Evolutionary conservation across 2,797 vertebrate species (phyloP).

Genomic region (Onychomys arenicola): DNA sequence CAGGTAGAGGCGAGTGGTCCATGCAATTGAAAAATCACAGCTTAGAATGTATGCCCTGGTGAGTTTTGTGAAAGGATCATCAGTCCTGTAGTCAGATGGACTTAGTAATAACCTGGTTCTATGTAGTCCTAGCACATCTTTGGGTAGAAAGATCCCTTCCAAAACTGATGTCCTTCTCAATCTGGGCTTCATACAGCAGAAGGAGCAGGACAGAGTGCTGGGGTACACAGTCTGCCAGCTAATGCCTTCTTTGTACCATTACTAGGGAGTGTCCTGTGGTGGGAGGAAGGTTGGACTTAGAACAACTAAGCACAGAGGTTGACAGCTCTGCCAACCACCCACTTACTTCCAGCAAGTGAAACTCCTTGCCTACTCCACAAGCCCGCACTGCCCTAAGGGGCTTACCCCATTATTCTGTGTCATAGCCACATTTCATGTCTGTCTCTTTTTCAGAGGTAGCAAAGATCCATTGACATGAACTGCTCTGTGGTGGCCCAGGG

Average conservation of each 20-base stretch:
- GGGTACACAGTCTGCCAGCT: neutral
- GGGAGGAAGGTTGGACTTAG: neutral
- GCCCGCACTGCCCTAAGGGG: neutral
- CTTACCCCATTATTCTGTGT: neutral
- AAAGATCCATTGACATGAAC: conserved; percentile 36
- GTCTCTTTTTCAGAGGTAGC: neutral
- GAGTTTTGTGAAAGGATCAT: neutral
- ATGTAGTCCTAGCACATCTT: neutral
- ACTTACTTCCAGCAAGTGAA: neutral
- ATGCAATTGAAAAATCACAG: neutral
- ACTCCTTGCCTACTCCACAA: neutral
- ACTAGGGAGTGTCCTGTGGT: neutral
- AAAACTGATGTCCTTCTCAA: neutral
- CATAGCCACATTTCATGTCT: neutral
- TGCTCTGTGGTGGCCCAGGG: neutral
- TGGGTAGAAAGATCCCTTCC: neutral
- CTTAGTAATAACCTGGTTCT: neutral
- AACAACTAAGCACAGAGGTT: neutral
- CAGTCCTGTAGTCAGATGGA: neutral
- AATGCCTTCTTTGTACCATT: neutral
- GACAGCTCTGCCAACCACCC: neutral
- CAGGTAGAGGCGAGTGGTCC: neutral
- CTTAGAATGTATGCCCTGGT: neutral
- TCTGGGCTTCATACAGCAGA: neutral
- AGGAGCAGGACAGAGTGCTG: neutral